Conservation (phyloP, 2,888 invertebrate genomes). For the Cepaea hortensis region DNA sequence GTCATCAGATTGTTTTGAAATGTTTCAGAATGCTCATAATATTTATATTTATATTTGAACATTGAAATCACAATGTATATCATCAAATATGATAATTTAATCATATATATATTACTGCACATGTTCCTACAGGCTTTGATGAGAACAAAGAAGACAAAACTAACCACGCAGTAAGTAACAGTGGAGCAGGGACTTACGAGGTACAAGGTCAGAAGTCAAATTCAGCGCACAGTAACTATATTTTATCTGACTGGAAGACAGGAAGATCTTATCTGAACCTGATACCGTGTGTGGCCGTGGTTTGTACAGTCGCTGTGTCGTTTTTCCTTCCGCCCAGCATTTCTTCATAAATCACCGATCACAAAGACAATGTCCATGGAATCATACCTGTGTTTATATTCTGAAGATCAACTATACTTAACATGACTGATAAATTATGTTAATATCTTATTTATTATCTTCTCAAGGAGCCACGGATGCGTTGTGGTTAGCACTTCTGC, state of each 20-base stretch:
- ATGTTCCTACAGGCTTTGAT: not conserved
- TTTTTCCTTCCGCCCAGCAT: constrained; percentile 23
- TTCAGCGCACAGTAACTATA: constrained; percentile 31
- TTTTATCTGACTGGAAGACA: not conserved
- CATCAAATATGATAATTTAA: too few species aligned
- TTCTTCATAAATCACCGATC: not conserved
- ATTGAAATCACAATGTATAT: too few species aligned
- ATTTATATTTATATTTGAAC: too few species aligned
- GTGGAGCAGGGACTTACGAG: constrained; percentile 22
- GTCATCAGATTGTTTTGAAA: too few species aligned
- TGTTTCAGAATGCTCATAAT: too few species aligned
- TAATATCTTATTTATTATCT: too few species aligned
- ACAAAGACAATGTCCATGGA: too few species aligned
- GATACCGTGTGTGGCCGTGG: constrained; percentile 6
- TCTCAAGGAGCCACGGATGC: too few species aligned
- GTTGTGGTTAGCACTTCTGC: too few species aligned
- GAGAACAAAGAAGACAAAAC: not conserved
- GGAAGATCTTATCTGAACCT: constrained; percentile 4
- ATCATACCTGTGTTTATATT: too few species aligned
- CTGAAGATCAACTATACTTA: too few species aligned
- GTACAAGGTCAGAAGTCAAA: constrained; percentile 35
- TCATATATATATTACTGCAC: not conserved
- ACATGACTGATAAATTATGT: too few species aligned
- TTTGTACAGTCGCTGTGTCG: constrained; percentile 5
- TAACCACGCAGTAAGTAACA: not conserved